Conservation (phyloP, 2,888 invertebrate species). For the Eristalis arbustorum region DNA sequence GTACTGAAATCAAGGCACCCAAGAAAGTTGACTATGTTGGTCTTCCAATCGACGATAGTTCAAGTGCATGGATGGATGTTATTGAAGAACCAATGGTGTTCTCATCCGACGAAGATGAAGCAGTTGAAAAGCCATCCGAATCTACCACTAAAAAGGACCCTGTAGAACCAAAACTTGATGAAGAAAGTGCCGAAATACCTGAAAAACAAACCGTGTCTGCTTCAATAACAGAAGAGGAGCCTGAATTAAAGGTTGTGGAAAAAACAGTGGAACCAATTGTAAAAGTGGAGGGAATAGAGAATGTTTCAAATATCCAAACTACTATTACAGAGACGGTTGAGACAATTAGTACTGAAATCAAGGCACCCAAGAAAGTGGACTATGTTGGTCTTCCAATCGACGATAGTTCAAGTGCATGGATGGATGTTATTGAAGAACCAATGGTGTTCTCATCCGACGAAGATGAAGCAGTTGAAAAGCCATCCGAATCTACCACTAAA, state of each 20-base stretch:
- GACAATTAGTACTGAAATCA: background rate
- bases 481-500: constrained; percentile 48
- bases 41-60: constrained; percentile 72
- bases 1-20: background rate
- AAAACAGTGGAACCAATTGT: background rate
- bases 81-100: constrained; percentile 62
- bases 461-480: constrained; percentile 60
- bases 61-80: constrained; percentile 75
- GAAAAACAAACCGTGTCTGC: background rate
- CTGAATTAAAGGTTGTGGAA: background rate
- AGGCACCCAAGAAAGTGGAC: constrained; percentile 23
- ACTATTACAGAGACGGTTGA: background rate
- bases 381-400: constrained; percentile 73
- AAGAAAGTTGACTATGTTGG: constrained; percentile 69
- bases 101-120: constrained; percentile 70
- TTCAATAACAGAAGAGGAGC: background rate
- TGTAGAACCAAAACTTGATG: too few species aligned
- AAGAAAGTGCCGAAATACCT: too few species aligned
- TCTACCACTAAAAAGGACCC: too few species aligned
- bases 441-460: constrained; percentile 75
- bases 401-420: constrained; percentile 73
- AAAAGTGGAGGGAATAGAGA: background rate
- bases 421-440: constrained; percentile 74
- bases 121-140: too few species aligned
- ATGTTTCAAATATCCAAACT: background rate